Percentiles rank a stretch among this genome's conserved stretches.
Conservation (phyloP, 2,113 vertebrate genomes). For the Strix uralensis region DNA sequence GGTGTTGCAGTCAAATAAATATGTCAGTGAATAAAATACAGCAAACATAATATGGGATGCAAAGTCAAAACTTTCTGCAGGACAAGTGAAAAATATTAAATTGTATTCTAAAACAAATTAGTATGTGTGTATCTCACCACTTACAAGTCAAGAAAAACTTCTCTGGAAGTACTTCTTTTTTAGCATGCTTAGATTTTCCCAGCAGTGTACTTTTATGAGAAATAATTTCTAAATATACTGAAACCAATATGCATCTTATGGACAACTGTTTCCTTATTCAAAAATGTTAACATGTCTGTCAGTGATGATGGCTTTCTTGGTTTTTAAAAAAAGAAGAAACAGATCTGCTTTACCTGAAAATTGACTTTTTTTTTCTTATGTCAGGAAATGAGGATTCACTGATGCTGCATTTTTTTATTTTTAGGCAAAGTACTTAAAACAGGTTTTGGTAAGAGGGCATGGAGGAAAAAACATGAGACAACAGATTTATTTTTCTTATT, state of each 20-base stretch:
- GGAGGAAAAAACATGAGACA: neutral
- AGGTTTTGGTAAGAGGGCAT: neutral
- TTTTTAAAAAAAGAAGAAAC: neutral
- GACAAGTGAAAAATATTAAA: neutral
- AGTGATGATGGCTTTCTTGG: neutral
- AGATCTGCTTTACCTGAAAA: neutral
- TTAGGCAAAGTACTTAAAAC: neutral
- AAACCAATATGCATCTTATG: neutral
- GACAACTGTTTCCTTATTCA: neutral
- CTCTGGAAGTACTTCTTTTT: neutral
- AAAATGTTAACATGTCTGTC: neutral
- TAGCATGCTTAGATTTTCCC: neutral
- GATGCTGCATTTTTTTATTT: neutral
- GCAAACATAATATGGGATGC: neutral
- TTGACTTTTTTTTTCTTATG: accelerated
- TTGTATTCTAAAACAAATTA: neutral
- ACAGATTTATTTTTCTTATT: neutral
- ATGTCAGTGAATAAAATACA: neutral
- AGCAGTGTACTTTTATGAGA: neutral
- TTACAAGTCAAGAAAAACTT: neutral
- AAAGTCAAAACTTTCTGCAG: neutral
- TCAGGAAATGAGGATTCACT: neutral
- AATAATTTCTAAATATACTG: neutral
- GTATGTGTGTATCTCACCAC: neutral
- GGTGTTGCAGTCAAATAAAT: neutral